Evolutionary conservation across 2,888 invertebrate species (phyloP), one percentile per base, ranked within the genome.

Genomic region (Hypolimnas misippus): DNA sequence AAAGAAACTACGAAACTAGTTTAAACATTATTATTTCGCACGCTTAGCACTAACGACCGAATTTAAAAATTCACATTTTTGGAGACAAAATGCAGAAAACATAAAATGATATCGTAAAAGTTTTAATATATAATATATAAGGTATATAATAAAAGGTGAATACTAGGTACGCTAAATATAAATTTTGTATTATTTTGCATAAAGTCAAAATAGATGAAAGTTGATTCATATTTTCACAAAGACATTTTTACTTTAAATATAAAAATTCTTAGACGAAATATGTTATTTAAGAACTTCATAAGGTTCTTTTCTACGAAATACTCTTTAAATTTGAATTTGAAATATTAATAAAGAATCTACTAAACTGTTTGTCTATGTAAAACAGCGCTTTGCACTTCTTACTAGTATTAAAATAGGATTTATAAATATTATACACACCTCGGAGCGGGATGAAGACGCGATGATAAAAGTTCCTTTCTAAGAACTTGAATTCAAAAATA

Each of bases 341-440:
- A 10, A 42, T 42, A 10, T 42, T 42, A n/a, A 42, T 42, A 19
- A 42, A 10, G 14, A 42, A 2, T 17, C 16, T 3, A 17, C 17
- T 6, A 42, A 42, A 42, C 17, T 10, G 57, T 57, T 61, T 61
- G 46, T 56, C 33, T 53, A 61, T 61, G 61, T 53, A 61, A 61
- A 64, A 52, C 46, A 53, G 33, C 44, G 38, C 12, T 46, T 49
- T 53, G 46, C 60, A 64, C 56, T 33, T 57, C 57, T 33, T 40
- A 40, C 38, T 42, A 10, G 16, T 17, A 42, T 42, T 42, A 42
- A 42, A 42, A 17, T 6, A 10, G 42, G 14, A 42, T 42, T 42
- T 17, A 42, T 2, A 17, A 17, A 42, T 42, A 17, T 42, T 42
- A 17, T 17, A 10, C 17, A 42, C 17, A 42, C 17, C 17, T 10